Conservation (phyloP, 1,140 invertebrate species). For the Olivierus martensii region DNA sequence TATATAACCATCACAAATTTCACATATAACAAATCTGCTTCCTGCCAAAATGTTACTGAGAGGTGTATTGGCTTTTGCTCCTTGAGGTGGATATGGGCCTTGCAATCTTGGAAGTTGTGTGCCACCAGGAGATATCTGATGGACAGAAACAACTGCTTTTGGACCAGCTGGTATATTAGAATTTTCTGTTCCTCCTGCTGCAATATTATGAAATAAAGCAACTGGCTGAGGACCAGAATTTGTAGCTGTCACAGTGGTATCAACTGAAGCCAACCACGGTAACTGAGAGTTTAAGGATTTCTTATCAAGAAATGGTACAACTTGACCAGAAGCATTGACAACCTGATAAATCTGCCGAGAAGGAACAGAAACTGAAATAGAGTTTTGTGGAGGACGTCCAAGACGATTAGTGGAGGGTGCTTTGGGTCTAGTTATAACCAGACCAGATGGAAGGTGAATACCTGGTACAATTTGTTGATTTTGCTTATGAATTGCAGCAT, state of each 20-base stretch:
- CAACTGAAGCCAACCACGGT: no score
- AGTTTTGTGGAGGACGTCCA: no score
- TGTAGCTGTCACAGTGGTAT: no score
- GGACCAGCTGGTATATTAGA: constrained; percentile 92
- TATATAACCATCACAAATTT: constrained; percentile 89
- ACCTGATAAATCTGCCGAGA: no score
- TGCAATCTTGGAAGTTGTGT: constrained; percentile 91
- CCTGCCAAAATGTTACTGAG: constrained; percentile 30
- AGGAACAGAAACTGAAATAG: no score
- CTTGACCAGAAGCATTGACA: no score
- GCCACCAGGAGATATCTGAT: constrained; percentile 89
- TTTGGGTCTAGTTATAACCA: constrained; percentile 11
- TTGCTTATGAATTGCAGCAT: no score
- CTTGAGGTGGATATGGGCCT: constrained; percentile 78
- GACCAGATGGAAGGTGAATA: constrained; percentile 11
- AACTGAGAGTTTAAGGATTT: no score
- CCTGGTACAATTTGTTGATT: neutral
- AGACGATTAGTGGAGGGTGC: neutral
- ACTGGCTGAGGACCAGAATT: constrained; percentile 6
- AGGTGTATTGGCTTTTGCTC: constrained; percentile 79
- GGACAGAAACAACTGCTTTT: constrained; percentile 85
- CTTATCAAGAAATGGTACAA: no score
- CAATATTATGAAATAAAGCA: constrained; percentile 11
- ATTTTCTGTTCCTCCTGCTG: constrained; percentile 68
- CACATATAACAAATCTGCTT: constrained; percentile 67